Evolutionary conservation across 2,888 invertebrate species (phyloP), one percentile per base, ranked within the genome.

Genomic region (Oscheius onirici): DNA sequence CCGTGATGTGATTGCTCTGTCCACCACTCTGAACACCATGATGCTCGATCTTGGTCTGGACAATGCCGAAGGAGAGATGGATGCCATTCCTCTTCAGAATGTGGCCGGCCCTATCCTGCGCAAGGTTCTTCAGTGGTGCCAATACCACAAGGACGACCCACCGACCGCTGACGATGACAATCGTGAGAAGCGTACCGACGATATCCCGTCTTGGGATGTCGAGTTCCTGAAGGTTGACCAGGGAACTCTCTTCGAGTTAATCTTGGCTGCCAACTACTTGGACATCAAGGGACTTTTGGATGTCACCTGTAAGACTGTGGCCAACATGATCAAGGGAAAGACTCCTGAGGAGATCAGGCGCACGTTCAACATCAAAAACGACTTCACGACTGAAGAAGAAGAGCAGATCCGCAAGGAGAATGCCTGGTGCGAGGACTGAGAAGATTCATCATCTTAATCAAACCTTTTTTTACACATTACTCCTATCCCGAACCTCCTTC

Each of bases 151-250:
- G 93, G 90, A 99, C 87, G 97, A 99, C 88, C 89, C 90, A 22
- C 95, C 95, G 26, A 61, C 73, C 40, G 92, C 94, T 84, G 93
- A 95, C 10, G 97, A 99, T 85, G 97, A 97, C 88, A 95, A 94
- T 89, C 95, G 95, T 88, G 95, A 96, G 88, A 97, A 97, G 87
- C 91, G 97, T n/a, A 97, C 97, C 0, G 97, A 99, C 88, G 97
- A 99, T 88, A 99, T 99, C 81, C 94, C 94, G 26, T 95, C 95
- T 0, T 99, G 99, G 99, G 99, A 99, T 90, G 95, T 95, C 0
- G 97, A 99, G 88, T 99, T 99, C 87, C 90, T 99, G 10, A 99
- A 99, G 91, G 97, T 97, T 41, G 96, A 97, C 88, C 96, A 97
- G 88, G 95, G 95, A 73, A 97, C 96, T 0, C 90, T 97, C 15